Evolutionary conservation across 2,797 vertebrate genomes (phyloP).

Genomic region (Tadarida brasiliensis): DNA sequence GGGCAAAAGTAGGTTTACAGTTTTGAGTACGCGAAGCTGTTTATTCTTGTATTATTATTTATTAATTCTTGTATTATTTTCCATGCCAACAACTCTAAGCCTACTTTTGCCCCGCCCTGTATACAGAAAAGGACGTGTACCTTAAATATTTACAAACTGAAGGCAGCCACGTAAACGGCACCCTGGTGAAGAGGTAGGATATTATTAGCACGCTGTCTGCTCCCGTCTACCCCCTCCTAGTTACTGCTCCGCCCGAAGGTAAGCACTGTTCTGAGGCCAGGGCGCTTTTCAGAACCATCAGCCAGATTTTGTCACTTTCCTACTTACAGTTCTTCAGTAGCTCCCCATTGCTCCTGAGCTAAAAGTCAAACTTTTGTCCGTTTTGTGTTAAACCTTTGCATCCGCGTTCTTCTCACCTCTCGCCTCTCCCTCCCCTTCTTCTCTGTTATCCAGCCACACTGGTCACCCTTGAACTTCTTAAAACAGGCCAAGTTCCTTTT

Average conservation of each 20-base stretch:
- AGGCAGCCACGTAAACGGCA: background rate
- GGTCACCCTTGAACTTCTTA: background rate
- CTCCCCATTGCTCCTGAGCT: background rate
- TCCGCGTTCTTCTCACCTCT: background rate
- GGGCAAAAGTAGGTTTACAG: background rate
- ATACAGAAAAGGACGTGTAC: background rate
- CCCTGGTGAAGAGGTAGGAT: background rate
- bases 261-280: background rate
- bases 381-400: background rate
- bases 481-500: background rate
- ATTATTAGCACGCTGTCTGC: background rate
- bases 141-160: background rate
- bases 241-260: background rate
- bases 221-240: background rate
- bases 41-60: background rate
- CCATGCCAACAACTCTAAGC: background rate
- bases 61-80: background rate
- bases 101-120: background rate
- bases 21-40: background rate
- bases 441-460: background rate
- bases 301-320: background rate
- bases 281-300: slow-evolving; percentile 21
- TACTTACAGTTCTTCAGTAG: background rate
- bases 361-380: background rate
- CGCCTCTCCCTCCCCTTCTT: background rate